Percentiles rank a stretch among this genome's conserved stretches.
Conservation (phyloP, 1,140 invertebrate genomes). For the Atopsyche davidsoni region DNA sequence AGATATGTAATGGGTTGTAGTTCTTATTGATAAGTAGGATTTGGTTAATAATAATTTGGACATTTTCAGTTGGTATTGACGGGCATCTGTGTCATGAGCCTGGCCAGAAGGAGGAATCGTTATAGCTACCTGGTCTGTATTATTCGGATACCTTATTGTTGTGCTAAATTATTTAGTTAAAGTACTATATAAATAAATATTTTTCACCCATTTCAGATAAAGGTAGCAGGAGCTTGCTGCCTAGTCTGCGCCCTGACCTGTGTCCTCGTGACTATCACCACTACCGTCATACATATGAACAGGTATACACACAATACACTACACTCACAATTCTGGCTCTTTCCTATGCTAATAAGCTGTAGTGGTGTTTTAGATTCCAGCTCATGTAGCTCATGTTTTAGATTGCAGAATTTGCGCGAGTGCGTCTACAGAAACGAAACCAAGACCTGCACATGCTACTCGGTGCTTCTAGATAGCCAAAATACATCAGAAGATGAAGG, state of each 20-base stretch:
- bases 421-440: slow-evolving; percentile 78
- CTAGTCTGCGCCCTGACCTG: slow-evolving; percentile 77
- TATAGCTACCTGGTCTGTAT: slow-evolving; percentile 79
- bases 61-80: slow-evolving; percentile 75
- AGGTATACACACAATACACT: slow-evolving; percentile 36
- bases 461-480: slow-evolving; percentile 55
- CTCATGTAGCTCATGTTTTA: slow-evolving; percentile 28
- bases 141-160: neutral
- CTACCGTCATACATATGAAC: slow-evolving; percentile 90
- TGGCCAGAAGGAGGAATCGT: slow-evolving; percentile 74
- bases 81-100: slow-evolving; percentile 75
- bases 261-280: slow-evolving; percentile 83
- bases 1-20: neutral
- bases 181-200: neutral
- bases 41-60: slow-evolving; percentile 12
- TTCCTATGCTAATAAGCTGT: too few species aligned
- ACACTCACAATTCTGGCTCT: neutral
- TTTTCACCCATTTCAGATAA: slow-evolving; percentile 60
- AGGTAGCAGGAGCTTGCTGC: slow-evolving; percentile 77
- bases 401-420: slow-evolving; percentile 76
- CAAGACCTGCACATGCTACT: slow-evolving; percentile 71
- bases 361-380: too few species aligned
- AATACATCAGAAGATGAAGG: slow-evolving; percentile 53
- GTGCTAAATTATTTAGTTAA: neutral
- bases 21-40: neutral